Conservation (phyloP, 2,797 vertebrate species). For the Balearica regulorum region DNA sequence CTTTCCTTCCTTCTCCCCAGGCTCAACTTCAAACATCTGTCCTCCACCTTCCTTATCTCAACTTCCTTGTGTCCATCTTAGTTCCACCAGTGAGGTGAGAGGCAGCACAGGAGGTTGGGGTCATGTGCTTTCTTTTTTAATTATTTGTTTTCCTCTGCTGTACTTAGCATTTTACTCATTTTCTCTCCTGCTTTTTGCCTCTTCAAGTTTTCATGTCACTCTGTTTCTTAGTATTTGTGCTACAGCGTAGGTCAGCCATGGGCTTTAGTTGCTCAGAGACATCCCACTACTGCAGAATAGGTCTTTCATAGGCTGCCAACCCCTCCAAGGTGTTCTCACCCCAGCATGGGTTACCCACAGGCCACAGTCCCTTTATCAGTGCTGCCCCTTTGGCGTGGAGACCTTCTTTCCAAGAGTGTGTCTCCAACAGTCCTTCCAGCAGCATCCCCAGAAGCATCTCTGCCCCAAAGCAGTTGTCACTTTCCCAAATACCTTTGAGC, state of each 20-base stretch:
- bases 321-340: neutral
- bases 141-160: neutral
- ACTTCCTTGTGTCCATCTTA: neutral
- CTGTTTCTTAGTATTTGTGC: neutral
- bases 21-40: neutral
- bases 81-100: neutral
- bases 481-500: neutral
- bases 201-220: neutral
- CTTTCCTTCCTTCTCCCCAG: neutral
- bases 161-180: neutral
- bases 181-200: neutral
- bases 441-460: neutral
- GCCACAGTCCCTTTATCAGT: neutral
- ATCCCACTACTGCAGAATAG: neutral
- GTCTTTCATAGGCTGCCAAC: neutral
- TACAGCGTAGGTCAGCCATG: accelerated
- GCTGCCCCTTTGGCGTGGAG: neutral
- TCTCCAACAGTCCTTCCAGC: neutral
- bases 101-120: neutral
- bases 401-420: neutral
- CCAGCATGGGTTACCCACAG: neutral
- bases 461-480: neutral
- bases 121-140: neutral
- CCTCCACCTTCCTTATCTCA: neutral
- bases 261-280: neutral